Base-by-base conservation (phyloP, 2,888 invertebrate species). In the Calameuta pallipes region DNA sequence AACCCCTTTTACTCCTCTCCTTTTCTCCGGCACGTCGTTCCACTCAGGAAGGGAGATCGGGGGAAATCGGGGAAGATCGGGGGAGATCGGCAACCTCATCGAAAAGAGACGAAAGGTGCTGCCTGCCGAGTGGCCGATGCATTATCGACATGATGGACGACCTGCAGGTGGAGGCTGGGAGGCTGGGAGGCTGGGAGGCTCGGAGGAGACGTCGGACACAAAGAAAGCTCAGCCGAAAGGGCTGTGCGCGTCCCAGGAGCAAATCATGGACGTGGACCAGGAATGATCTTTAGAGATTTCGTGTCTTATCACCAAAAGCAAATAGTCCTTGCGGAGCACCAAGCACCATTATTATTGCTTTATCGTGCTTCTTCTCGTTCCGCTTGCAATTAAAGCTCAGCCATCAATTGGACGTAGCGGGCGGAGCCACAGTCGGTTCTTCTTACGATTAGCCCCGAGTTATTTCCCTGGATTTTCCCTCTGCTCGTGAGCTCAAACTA, bases 91-190 rank as follows among this genome's bases (percentile, higher is more conserved):
- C 15, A 41, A 15, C 80, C 82, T 82, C 84, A 81, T 83, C 82
- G 83, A 84, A 82, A 82, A 82, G 80, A 82, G 80, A 75, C 74
- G 79, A 79, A 36, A 36, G 78, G 1, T 30, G 41, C 41, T 15
- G 78, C 78, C 78, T 74, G 82, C 76, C 82, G 73, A 70, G 30
- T 73, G 84, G 79, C 81, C 80, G 88, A 88, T 87, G 87, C 87
- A 88, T 89, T 86, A 86, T 85, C 82, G 79, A 76, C 79, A 83
- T 89, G 89, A 89, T 89, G 88, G 85, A 89, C 86, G 89, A 89
- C 85, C 85, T 82, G 84, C 85, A 86, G 87, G 86, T 85, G 87
- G 69, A 33, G 33, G 33, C 4, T 33, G 33, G 33, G 33, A 33
- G 33, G 33, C 33, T 33, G 33, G 33, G 33, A 33, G 33, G 33